phyloP scores from a whole-genome alignment of 2,888 invertebrate species.

The Drosophila mimetica region DNA sequence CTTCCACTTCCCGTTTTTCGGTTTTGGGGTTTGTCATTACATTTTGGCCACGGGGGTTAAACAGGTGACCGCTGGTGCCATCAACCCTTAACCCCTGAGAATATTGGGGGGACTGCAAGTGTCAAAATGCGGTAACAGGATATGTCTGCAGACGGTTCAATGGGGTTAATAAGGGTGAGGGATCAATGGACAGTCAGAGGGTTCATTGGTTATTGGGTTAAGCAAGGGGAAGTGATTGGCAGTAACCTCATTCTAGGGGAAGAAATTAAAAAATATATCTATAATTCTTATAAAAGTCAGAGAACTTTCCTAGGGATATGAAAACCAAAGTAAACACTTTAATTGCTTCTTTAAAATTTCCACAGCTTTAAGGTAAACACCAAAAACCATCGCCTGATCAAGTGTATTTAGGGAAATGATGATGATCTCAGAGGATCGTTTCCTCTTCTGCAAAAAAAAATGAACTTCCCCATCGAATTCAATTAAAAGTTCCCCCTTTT shows the following conservation, averaged over 20 bases:
- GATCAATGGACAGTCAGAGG: conserved; percentile 22
- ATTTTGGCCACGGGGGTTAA: conserved; percentile 18
- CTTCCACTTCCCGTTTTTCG: conserved; percentile 73
- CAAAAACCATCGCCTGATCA: not conserved
- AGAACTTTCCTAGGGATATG: not conserved
- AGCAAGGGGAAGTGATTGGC: conserved; percentile 15
- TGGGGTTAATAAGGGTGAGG: conserved; percentile 29
- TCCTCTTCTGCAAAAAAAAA: conserved; percentile 1
- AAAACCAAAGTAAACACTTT: not conserved
- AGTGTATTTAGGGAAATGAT: conserved; percentile 1
- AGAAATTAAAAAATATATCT: not conserved
- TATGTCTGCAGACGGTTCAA: conserved; percentile 20
- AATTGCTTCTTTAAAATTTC: not conserved
- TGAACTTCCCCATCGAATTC: conserved; percentile 19
- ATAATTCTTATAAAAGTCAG: not conserved
- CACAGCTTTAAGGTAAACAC: not conserved
- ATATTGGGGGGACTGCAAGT: conserved; percentile 25
- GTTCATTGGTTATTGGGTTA: conserved; percentile 24
- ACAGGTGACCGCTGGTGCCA: conserved; percentile 33
- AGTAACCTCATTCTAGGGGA: not conserved
- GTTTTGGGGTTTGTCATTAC: conserved; percentile 27
- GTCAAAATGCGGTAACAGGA: conserved; percentile 42
- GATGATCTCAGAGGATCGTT: conserved; percentile 18
- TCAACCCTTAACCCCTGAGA: conserved; percentile 73
- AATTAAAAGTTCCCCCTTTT: conserved; percentile 30